Percentiles rank a stretch among this genome's conserved stretches.
Evolutionary conservation across 2,797 vertebrate genomes (phyloP).

Genomic region (Varecia variegata): DNA sequence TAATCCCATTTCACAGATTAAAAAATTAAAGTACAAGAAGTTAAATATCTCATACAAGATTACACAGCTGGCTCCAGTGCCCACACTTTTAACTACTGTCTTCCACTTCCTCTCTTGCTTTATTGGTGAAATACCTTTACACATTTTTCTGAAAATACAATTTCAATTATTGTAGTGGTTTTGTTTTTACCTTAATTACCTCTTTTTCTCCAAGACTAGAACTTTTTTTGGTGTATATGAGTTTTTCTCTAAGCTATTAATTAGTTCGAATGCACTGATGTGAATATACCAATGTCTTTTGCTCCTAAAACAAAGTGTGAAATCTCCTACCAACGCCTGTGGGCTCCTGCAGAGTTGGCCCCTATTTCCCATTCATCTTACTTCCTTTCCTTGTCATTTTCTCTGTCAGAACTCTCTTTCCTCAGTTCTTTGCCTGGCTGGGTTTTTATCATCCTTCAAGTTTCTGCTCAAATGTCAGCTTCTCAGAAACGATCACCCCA

Average conservation of each 20-base stretch:
- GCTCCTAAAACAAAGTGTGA: neutral
- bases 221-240: neutral
- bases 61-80: neutral
- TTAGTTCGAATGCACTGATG: neutral
- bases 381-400: neutral
- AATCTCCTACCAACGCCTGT: neutral
- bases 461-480: neutral
- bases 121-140: neutral
- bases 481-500: neutral
- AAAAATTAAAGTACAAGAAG: neutral
- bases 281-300: neutral
- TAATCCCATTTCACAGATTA: neutral
- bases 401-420: neutral
- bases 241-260: neutral
- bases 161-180: neutral
- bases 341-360: neutral
- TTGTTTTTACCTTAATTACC: neutral
- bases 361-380: rapidly evolving
- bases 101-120: neutral
- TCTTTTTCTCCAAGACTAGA: neutral
- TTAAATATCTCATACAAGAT: neutral
- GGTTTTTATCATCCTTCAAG: neutral
- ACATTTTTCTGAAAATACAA: neutral
- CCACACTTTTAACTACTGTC: neutral
- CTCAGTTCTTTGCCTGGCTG: neutral